Conservation (phyloP, 2,797 vertebrate species). For the Falco novaeseelandiae region DNA sequence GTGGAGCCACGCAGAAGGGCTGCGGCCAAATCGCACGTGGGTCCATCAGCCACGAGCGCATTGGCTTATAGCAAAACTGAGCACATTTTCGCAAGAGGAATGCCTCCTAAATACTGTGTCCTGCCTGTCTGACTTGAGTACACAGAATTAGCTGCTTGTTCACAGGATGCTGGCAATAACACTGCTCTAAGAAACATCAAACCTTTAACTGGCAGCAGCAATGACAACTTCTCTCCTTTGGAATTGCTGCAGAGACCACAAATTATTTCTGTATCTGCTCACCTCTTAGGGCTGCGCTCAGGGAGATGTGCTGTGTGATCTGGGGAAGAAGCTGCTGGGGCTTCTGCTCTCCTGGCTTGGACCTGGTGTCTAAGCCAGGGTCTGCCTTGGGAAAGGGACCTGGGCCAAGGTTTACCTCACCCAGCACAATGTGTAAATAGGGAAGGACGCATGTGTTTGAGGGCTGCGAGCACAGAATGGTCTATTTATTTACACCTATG, state of each 20-base stretch:
- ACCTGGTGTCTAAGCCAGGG: neutral
- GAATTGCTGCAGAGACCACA: neutral
- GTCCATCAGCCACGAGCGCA: neutral
- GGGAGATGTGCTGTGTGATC: accelerated
- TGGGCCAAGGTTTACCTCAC: neutral
- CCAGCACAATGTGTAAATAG: neutral
- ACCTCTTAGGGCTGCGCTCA: neutral
- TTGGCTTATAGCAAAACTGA: neutral
- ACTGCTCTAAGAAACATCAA: neutral
- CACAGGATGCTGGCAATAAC: neutral
- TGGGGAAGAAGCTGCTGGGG: neutral
- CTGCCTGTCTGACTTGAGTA: neutral
- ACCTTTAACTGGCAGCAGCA: neutral
- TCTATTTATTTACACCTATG: neutral
- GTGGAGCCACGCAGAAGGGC: accelerated
- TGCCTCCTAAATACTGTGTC: neutral
- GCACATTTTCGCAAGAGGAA: neutral
- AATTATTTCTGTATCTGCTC: neutral
- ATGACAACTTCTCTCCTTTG: accelerated
- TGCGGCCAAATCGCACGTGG: neutral
- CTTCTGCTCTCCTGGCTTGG: neutral
- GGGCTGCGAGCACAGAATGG: neutral
- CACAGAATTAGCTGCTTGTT: neutral
- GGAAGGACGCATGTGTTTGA: neutral
- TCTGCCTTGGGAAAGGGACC: neutral